Base-by-base conservation (phyloP, 64 coral and sea anemone genomes). In the Acropora tenuis region DNA sequence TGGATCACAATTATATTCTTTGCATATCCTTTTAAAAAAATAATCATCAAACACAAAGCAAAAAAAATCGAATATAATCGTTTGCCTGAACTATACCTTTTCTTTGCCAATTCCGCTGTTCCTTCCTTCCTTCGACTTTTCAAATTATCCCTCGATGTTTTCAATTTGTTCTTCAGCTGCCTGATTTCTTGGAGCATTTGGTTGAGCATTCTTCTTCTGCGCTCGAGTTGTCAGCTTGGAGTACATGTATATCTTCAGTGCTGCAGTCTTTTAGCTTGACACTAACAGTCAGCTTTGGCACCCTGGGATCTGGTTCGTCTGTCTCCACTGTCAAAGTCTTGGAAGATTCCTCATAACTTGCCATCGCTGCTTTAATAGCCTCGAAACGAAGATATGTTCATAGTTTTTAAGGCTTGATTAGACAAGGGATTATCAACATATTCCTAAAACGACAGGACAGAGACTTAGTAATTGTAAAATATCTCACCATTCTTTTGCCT, bases 1-100 rank as follows among this genome's bases (percentile, higher is more conserved):
- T 55, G 52, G 52, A 55, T 55, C 9, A 1, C 30, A 30, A 30
- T 30, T 55, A 55, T 0, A 55, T 55, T 67, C 63, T 67, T 67
- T 67, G 63, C 63, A 67, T 67, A 67, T 48, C 79, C 41, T 18
- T 82, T 82, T 52, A 41, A 58, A 82, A 82, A 84, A 84, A 55
- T 67, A 67, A 9, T 13, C 63, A 67, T 67, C 63, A 67, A 8
- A 67, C 63, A 67, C 63, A 67, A 67, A 67, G 63, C 63, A 67
- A 67, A 67, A 67, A 12, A 67, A 67, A 67, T 13, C 30, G 67
- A 3, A 71, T 71, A n/a, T 71, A 71, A 71, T 71, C 17, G 30
- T 71, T 71, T 71, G 67, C 67, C 67, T 71, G 67, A 71, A 71
- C 8, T 71, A 71, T 71, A 71, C 67, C 67, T 71, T 71, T n/a